Evolutionary conservation across 2,888 invertebrate genomes (phyloP), one percentile per base, ranked within the genome.

Genomic region (Megastigmus dorsalis): DNA sequence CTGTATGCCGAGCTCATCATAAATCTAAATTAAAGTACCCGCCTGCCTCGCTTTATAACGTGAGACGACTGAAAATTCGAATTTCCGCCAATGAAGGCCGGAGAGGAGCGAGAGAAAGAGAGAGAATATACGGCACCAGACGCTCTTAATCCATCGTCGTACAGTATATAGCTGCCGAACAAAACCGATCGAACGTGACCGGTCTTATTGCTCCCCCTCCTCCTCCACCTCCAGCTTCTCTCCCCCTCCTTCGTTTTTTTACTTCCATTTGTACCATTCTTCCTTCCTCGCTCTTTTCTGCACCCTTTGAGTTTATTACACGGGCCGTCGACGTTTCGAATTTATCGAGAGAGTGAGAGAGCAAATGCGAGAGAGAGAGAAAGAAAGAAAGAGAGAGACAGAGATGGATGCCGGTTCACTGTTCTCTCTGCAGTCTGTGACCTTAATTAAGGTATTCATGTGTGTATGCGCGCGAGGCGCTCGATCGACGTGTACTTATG

Each of bases 1-100:
- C 69, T 48, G 69, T 60, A 52, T 50, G 68, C 68, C 59, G 50
- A 52, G 52, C 41, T 60, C 69, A 69, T 69, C 60, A 62, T 70
- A 70, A 70, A 70, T 70, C 70, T 62, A 70, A 70, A 70, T 70
- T 62, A 70, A 62, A 70, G 62, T 43, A 54, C 70, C 52, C 62
- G 5, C 18, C 48, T 9, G 13, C 30, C 43, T 18, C 55, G 60
- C 52, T 36, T 18, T 48, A 50, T 38, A 50, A 60, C 69, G 69
- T 60, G 69, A 69, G 69, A 30, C 59, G 69, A 69, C 50, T 69
- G 60, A 41, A 38, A 69, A 69, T 59, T 60, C 69, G 41, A 52
- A 43, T 48, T 52, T 50, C 68, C 68, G 38, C 38, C 52, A 41
- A 65, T 65, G 62, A 62, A 48, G 62, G 62, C 62, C 45, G 45